Conservation (phyloP, 2,797 vertebrate genomes). For the Chrosomus eos region DNA sequence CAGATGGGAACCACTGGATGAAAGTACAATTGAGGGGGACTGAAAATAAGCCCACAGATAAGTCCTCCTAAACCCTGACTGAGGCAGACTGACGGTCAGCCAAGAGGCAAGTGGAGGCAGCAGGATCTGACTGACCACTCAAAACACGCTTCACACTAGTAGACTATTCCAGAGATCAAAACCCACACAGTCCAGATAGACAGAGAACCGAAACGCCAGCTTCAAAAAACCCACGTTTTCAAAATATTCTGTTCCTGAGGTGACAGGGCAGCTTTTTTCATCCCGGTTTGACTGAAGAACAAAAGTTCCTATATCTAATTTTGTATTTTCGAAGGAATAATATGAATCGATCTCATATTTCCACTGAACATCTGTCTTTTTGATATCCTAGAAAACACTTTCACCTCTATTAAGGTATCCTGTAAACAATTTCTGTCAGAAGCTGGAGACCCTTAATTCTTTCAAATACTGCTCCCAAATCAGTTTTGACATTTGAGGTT, state of each 20-base stretch:
- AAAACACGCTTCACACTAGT: conserved; percentile 75
- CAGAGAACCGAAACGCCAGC: conserved; percentile 71
- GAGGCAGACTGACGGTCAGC: conserved; percentile 52
- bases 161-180: conserved; percentile 78
- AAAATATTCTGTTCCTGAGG: conserved; percentile 76
- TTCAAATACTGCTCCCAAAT: conserved; percentile 23
- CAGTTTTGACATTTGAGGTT: conserved; percentile 24
- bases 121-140: conserved; percentile 63
- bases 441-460: conserved; percentile 16
- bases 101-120: conserved; percentile 63
- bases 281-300: neutral
- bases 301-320: conserved; percentile 2
- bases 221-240: conserved; percentile 71
- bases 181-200: conserved; percentile 64
- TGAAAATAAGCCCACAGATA: conserved; percentile 37
- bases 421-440: conserved; percentile 27
- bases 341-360: conserved; percentile 9
- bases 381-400: conserved; percentile 38
- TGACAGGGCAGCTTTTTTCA: conserved; percentile 55
- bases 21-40: conserved; percentile 12
- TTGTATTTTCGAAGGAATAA: neutral
- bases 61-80: conserved; percentile 28
- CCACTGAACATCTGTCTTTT: conserved; percentile 41
- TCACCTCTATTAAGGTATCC: conserved; percentile 13
- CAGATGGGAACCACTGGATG: conserved; percentile 33